Evolutionary conservation across 2,113 vertebrate species (phyloP), one percentile per base, ranked within the genome.

Genomic region (Apteryx owenii): DNA sequence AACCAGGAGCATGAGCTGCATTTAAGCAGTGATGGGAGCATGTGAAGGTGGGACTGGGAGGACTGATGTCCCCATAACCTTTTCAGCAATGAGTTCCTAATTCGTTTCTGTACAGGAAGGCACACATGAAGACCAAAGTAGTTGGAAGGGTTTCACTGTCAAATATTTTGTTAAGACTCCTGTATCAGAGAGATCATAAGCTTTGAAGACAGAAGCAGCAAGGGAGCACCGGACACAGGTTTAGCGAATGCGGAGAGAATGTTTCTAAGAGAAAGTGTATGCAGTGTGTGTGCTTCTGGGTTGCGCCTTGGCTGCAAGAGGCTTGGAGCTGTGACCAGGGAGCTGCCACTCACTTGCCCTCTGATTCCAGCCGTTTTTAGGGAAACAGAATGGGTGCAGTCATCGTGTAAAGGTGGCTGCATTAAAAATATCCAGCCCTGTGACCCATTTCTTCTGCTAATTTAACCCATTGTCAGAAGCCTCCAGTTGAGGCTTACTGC

Each of bases 81-180:
- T 72, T 1, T 21, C 56, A 23, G 8, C 22, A 54, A 7, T 4
- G 8, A 7, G 2, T n/a, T 26, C 10, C 54, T 18, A 53, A 68
- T n/a, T 54, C 0, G 33, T 60, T 69, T 69, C 56, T 83, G 33
- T 9, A 2, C 28, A 42, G 68, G 65, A 82, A 62, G 22, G 3
- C 29, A 21, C 17, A 17, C 0, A 0, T 64, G 36, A 21, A 53
- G 33, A 20, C 29, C 28, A 5, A 42, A 5, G 1, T 17, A 14
- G 20, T 28, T 36, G 38, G 40, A 33, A 11, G 10, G 6, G 13
- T 95, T 82, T 82, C n/a, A 60, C 36, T 76, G 7, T 38, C 14
- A 68, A 36, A 23, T 2, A 4, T 68, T 85, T 62, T 54, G 9
- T 69, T 46, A 54, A 28, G n/a, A 38, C 0, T 1, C 9, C 18